These are phyloP conservation scores for Idaea dimidiata DNA, from an alignment of 2,888 invertebrate species.

Conservation along the genomic window DNA sequence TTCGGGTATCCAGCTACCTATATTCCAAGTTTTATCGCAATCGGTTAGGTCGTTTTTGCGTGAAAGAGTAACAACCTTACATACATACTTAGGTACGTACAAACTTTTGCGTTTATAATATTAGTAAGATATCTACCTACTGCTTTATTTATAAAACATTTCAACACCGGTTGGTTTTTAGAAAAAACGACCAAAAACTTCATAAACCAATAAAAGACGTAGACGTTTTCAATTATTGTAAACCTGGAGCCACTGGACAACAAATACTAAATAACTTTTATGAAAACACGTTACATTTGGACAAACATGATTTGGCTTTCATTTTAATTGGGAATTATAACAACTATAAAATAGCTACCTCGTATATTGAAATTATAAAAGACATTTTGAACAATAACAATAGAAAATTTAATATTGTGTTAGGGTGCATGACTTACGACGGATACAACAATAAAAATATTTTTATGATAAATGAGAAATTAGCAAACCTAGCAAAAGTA, in stretches of 20 bases:
- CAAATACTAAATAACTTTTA: conserved; percentile 2
- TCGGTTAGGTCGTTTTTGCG: too few species aligned
- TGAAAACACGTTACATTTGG: neutral
- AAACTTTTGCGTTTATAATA: too few species aligned
- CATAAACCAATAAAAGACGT: neutral
- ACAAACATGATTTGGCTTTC: neutral
- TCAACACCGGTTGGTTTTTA: too few species aligned
- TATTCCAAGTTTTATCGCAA: too few species aligned
- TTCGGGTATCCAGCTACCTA: too few species aligned
- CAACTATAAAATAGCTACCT: neutral
- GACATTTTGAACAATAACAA: neutral
- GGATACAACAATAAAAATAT: neutral
- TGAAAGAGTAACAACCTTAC: too few species aligned
- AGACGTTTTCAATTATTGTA: conserved; percentile 3
- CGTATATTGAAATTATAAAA: neutral
- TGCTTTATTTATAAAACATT: too few species aligned
- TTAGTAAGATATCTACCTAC: too few species aligned
- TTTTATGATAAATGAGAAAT: neutral
- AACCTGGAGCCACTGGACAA: neutral
- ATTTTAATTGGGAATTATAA: conserved; percentile 4
- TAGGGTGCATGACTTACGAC: conserved; percentile 4
- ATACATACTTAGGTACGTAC: too few species aligned
- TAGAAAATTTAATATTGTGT: conserved; percentile 5
- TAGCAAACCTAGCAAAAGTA: neutral
- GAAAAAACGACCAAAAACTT: too few species aligned